A percentile compares a stretch with the other conserved stretches of the same genome.
phyloP scores from a whole-genome alignment of 2,113 vertebrate genomes.

The Oreotrochilus melanogaster region DNA sequence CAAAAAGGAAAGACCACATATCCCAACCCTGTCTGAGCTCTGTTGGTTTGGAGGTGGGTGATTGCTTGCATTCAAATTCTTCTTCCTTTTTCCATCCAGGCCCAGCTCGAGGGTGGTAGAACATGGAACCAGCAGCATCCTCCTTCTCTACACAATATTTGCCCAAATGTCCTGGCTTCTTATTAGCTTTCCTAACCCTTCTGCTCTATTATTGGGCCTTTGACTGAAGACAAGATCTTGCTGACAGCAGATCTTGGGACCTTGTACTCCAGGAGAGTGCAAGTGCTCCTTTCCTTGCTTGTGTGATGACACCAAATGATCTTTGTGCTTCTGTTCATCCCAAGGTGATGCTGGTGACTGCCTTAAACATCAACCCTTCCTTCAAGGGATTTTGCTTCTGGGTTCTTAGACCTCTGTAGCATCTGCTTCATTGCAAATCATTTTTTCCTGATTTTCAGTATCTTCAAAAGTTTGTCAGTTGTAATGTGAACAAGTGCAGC shows the following conservation, averaged over 20 bases:
- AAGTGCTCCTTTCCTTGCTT: neutral
- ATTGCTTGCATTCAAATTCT: neutral
- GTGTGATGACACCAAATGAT: neutral
- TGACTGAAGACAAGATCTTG: fast-evolving
- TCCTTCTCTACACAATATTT: neutral
- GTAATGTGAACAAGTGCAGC: neutral
- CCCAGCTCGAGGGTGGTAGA: neutral
- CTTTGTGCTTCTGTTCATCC: neutral
- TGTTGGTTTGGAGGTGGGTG: neutral
- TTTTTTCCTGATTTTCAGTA: neutral
- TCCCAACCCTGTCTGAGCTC: neutral
- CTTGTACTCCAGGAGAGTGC: neutral
- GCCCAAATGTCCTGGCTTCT: neutral
- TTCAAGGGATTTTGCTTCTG: neutral
- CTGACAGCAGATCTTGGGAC: neutral
- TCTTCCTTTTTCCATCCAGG: neutral
- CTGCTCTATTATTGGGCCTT: neutral
- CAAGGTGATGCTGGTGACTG: neutral
- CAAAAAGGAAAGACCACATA: neutral
- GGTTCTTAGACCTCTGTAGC: neutral
- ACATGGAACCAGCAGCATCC: neutral
- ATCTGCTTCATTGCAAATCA: neutral
- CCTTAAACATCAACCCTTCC: neutral
- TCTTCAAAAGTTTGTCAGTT: neutral
- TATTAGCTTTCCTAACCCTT: neutral